Evolutionary conservation across 2,797 vertebrate genomes (phyloP).

Genomic region (Dendrocincla fuliginosa): DNA sequence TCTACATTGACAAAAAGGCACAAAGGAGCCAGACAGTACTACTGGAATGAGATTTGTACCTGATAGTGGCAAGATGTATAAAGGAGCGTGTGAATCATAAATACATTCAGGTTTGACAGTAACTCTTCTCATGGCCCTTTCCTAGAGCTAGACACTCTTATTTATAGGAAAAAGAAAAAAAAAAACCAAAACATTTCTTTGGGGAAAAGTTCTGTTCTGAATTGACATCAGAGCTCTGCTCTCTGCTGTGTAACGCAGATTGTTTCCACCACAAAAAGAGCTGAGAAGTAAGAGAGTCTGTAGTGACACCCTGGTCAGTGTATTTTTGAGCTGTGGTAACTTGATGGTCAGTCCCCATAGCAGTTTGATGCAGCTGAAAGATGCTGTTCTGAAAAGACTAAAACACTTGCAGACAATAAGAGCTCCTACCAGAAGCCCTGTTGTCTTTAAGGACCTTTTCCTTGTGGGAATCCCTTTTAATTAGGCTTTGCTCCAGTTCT

Average conservation of each 20-base stretch:
- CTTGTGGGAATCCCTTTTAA: background rate
- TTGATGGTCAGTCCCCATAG: background rate
- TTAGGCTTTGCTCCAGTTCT: background rate
- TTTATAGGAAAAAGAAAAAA: background rate
- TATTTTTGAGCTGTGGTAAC: background rate
- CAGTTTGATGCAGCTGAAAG: background rate
- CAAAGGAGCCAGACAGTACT: background rate
- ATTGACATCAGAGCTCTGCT: background rate
- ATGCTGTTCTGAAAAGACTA: background rate
- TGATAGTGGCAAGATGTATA: background rate
- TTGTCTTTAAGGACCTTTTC: background rate
- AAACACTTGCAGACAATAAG: background rate
- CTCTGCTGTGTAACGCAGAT: background rate
- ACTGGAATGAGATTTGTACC: background rate
- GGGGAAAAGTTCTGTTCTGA: background rate
- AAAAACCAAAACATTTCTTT: background rate
- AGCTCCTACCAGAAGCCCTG: background rate
- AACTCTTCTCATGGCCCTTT: background rate
- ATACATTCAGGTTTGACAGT: background rate
- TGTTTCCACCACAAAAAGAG: background rate
- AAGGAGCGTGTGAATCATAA: background rate
- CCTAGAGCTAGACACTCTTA: background rate
- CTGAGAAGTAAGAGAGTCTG: background rate
- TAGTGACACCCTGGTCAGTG: background rate
- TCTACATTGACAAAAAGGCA: constrained; percentile 18